A percentile compares a stretch with the other conserved stretches of the same genome.
These are phyloP conservation scores for Porites lobata DNA, from an alignment of 92 coral and sea anemone genomes.

Conservation along the genomic window DNA sequence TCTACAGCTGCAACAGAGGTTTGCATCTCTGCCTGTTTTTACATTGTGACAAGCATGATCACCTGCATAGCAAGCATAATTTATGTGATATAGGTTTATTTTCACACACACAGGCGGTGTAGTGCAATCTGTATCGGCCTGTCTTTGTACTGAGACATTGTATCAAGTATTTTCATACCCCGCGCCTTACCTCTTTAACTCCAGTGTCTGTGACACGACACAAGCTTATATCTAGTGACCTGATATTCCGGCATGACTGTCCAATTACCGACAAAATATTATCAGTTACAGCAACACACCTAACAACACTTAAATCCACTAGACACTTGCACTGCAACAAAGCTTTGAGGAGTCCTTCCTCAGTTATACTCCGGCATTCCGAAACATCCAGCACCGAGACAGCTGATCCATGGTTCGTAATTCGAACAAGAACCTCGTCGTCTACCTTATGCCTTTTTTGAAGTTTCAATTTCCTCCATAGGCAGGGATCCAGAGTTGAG, in stretches of 20 bases:
- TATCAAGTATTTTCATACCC: too few species aligned
- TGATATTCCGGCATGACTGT: slow-evolving; percentile 67
- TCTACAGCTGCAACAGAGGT: too few species aligned
- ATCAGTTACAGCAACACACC: slow-evolving; percentile 77
- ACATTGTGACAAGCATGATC: too few species aligned
- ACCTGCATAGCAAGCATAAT: too few species aligned
- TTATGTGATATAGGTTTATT: too few species aligned
- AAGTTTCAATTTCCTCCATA: slow-evolving; percentile 80
- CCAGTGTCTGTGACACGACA: slow-evolving; percentile 87
- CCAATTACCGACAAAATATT: slow-evolving; percentile 73
- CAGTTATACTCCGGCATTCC: slow-evolving; percentile 72
- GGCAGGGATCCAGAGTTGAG: slow-evolving; percentile 77
- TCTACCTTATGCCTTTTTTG: slow-evolving; percentile 65
- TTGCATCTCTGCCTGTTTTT: too few species aligned
- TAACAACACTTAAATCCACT: slow-evolving; percentile 59
- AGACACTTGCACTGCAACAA: slow-evolving; percentile 70
- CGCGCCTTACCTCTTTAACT: slow-evolving; percentile 72
- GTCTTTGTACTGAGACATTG: too few species aligned
- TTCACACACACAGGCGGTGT: too few species aligned
- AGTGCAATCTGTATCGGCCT: too few species aligned
- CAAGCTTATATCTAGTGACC: slow-evolving; percentile 81
- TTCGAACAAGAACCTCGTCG: slow-evolving; percentile 72
- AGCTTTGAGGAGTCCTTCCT: slow-evolving; percentile 68
- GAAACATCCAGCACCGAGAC: slow-evolving; percentile 73
- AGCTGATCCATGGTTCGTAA: slow-evolving; percentile 68